These are phyloP conservation scores for Carcina quercana DNA, from an alignment of 2,888 invertebrate genomes.

Conservation along the genomic window DNA sequence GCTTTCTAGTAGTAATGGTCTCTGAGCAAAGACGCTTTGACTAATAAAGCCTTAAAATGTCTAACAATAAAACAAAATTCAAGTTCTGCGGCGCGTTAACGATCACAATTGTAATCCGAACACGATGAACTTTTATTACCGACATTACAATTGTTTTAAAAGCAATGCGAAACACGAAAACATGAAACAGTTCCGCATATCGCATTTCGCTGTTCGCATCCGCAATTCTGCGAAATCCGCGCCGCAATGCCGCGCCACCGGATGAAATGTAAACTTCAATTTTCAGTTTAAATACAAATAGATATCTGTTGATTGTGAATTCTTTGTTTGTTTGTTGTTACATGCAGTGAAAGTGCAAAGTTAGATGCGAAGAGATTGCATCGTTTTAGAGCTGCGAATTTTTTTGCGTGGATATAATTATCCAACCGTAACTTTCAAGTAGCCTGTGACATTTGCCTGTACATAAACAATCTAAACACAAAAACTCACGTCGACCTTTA, in stretches of 20 bases:
- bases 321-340: neutral
- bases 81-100: neutral
- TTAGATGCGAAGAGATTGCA: neutral
- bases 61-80: neutral
- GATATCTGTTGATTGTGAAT: constrained; percentile 2
- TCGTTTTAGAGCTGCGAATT: neutral
- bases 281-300: constrained; percentile 9
- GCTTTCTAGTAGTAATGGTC: no score
- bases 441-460: no score
- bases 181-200: constrained; percentile 1
- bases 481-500: no score
- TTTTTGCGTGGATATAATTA: neutral
- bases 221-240: constrained; percentile 1
- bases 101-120: neutral
- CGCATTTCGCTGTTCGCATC: neutral
- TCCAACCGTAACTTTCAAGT: neutral
- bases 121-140: no score
- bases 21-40: no score
- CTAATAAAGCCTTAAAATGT: neutral
- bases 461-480: no score
- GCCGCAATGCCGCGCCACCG: constrained; percentile 10
- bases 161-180: neutral
- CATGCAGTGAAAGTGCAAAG: neutral
- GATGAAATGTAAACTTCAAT: constrained; percentile 16
- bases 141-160: no score